Evolutionary conservation across 2,113 vertebrate genomes (phyloP), one percentile per base, ranked within the genome.

Genomic region (Platysteira castanea): DNA sequence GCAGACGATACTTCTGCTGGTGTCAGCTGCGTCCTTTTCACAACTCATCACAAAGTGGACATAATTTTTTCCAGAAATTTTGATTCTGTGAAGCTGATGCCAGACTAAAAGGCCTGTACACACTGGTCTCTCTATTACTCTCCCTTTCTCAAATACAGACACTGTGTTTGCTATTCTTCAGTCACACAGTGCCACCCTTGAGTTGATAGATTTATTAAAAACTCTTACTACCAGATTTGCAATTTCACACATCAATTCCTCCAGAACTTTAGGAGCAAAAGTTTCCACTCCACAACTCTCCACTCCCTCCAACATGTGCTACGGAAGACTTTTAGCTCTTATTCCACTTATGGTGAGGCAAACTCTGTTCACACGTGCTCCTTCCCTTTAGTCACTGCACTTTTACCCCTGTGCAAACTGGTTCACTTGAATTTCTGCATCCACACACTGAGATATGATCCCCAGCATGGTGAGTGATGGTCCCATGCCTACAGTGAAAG

Each of bases 181-280:
- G 94, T 95, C 89, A 95, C 94, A 94, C 77, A 91, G 95, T 97
- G 96, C 93, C 96, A 96, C 96, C 95, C 95, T 87, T 84, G 96
- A 97, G 80, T 84, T 96, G 89, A 95, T 89, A 95, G 95, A 95
- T 97, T 95, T 96, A 97, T 97, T 97, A 96, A 97, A 96, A 96
- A 68, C 80, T 87, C 91, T 95, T 95, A 95, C 80, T 86, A 96
- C 93, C 94, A 97, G 95, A 96, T 97, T 97, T 95, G 95, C 94
- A 97, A 97, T 97, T 97, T 97, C 96, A 95, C 96, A 97, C 96
- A 95, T 95, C 84, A 92, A 44, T 97, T 96, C 94, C 89, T 95
- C 91, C 86, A 97, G 80, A 96, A 97, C 89, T 97, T 92, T 27
- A 93, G 77, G 91, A 95, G 92, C 76, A 87, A 91, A 94, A 95